phyloP scores from a whole-genome alignment of 2,113 vertebrate genomes.

The Prolemur simus region DNA sequence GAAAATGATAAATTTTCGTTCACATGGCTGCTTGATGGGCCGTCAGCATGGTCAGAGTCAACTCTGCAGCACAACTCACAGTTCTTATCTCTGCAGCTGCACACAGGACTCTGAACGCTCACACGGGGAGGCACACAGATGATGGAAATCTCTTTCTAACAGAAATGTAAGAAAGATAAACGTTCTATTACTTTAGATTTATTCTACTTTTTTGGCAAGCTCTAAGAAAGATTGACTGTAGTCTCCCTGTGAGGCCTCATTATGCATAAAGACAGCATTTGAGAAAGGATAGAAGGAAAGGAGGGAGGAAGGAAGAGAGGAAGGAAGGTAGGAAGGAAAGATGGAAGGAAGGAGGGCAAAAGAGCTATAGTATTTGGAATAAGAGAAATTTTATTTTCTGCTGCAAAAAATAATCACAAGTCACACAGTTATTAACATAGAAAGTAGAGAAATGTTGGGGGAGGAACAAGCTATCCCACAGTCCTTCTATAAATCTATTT shows the following conservation, averaged over 20 bases:
- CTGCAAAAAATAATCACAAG: constrained; percentile 1
- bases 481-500: not conserved
- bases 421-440: not conserved
- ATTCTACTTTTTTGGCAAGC: not conserved
- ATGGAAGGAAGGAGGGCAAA: not conserved
- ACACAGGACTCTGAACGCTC: not conserved
- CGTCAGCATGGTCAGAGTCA: not conserved
- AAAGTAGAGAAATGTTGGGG: not conserved
- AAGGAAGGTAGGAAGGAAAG: not conserved
- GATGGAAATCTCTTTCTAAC: not conserved
- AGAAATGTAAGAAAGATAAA: not conserved
- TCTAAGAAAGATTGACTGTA: not conserved
- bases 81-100: not conserved
- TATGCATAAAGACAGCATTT: not conserved
- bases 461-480: not conserved
- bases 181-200: constrained; percentile 20
- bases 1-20: not conserved
- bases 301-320: not conserved
- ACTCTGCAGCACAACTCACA: not conserved
- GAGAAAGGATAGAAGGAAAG: not conserved
- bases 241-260: not conserved
- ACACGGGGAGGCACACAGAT: not conserved
- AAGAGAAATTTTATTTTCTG: not conserved
- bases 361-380: not conserved
- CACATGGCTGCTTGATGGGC: not conserved